Percentiles rank a stretch among this genome's conserved stretches.
phyloP scores from a whole-genome alignment of 2,797 vertebrate genomes.

The Poecilia picta region DNA sequence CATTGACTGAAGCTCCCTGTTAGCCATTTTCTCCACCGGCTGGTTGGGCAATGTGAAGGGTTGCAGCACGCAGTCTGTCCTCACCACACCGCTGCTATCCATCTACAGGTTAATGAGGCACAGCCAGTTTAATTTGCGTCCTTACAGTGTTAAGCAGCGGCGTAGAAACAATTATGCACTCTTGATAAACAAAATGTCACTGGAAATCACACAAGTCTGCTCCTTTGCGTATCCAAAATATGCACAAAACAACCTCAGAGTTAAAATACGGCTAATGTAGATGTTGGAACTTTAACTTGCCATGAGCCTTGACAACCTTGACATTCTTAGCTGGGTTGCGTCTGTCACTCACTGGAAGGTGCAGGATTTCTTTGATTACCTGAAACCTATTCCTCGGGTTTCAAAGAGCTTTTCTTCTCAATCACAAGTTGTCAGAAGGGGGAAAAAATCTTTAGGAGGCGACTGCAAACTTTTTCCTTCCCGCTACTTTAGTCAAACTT shows the following conservation, averaged over 20 bases:
- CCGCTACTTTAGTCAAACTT: neutral
- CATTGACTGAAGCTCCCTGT: slow-evolving; percentile 69
- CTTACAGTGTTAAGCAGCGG: slow-evolving; percentile 29
- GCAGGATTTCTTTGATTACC: neutral
- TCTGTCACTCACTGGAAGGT: neutral
- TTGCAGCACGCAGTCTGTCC: slow-evolving; percentile 59
- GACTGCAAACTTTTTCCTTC: neutral
- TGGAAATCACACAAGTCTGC: neutral
- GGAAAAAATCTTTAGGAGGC: neutral
- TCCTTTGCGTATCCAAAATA: neutral
- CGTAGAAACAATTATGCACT: slow-evolving; percentile 25
- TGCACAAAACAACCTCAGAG: neutral
- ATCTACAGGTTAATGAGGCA: slow-evolving; percentile 70
- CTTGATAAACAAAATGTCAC: slow-evolving; percentile 7
- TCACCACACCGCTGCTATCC: slow-evolving; percentile 61
- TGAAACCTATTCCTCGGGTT: slow-evolving; percentile 4
- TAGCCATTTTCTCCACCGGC: slow-evolving; percentile 59
- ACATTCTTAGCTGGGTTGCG: neutral
- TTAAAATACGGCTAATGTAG: neutral
- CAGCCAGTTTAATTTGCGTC: slow-evolving; percentile 25
- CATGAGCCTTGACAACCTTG: neutral
- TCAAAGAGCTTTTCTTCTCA: slow-evolving; percentile 2
- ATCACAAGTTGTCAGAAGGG: neutral
- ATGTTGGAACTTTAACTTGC: neutral
- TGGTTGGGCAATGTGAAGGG: slow-evolving; percentile 54